Conservation (phyloP, 2,888 invertebrate genomes). For the Drosophila yooni region DNA sequence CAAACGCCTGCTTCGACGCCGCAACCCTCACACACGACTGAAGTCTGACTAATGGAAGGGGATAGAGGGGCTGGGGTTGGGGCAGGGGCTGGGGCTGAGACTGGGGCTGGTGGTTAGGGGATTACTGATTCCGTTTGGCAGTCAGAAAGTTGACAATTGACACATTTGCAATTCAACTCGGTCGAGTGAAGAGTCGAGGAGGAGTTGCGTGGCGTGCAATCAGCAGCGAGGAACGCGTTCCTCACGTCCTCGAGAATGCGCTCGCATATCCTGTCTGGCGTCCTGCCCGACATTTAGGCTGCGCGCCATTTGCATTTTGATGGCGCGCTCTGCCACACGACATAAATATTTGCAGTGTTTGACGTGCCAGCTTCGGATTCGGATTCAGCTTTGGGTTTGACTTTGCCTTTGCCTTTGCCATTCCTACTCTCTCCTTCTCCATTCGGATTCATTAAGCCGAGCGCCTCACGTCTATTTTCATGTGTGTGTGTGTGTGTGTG, state of each 20-base stretch:
- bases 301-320: conserved; percentile 75
- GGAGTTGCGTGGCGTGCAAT: conserved; percentile 42
- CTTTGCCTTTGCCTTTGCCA: conserved; percentile 1
- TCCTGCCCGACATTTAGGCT: conserved; percentile 64
- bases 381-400: conserved; percentile 40
- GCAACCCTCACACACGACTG: conserved; percentile 3
- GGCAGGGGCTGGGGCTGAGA: neutral
- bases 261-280: conserved; percentile 11
- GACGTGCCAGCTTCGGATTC: conserved; percentile 57
- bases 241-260: conserved; percentile 31
- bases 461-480: conserved; percentile 37
- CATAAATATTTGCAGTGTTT: conserved; percentile 82
- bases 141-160: conserved; percentile 78
- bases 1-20: neutral
- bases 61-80: neutral
- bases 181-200: conserved; percentile 51
- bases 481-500: conserved; percentile 29
- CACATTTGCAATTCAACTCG: conserved; percentile 78
- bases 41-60: conserved; percentile 18
- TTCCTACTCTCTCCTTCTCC: conserved; percentile 30
- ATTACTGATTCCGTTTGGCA: conserved; percentile 58
- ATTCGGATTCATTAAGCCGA: conserved; percentile 75
- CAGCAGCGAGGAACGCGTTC: conserved; percentile 43
- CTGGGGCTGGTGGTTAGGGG: neutral
- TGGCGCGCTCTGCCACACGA: conserved; percentile 52